These are phyloP conservation scores for Saturnia japonica DNA, from an alignment of 2,888 invertebrate species.

Conservation along the genomic window DNA sequence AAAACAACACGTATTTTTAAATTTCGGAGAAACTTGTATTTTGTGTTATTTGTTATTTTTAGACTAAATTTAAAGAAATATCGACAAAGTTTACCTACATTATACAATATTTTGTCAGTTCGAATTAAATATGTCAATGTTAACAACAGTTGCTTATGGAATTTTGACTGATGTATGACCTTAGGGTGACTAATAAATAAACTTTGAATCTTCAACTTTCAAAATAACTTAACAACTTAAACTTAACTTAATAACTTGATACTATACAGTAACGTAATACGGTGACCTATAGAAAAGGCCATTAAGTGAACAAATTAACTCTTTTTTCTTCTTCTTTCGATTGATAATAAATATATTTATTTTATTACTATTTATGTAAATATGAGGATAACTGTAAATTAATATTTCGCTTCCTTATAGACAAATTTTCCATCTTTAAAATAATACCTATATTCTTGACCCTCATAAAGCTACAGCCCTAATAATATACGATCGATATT, in stretches of 20 bases:
- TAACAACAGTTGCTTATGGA: background rate
- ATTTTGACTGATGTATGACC: slow-evolving; percentile 4
- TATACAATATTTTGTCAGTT: background rate
- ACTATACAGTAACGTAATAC: slow-evolving; percentile 13
- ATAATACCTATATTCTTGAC: background rate
- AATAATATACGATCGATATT: background rate
- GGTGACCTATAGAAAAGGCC: background rate
- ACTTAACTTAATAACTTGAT: slow-evolving; percentile 18
- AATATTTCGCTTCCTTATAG: background rate
- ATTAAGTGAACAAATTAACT: background rate
- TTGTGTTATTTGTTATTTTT: too few relatives aligned
- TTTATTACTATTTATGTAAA: background rate
- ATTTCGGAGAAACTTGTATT: too few relatives aligned
- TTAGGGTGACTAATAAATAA: slow-evolving; percentile 20
- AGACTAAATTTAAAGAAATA: background rate
- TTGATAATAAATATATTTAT: background rate
- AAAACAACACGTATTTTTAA: too few relatives aligned
- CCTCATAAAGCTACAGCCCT: background rate
- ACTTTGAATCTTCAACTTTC: slow-evolving; percentile 16
- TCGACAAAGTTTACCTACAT: background rate
- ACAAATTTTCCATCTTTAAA: background rate
- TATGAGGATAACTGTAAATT: background rate
- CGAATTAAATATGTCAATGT: background rate
- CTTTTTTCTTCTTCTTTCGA: background rate
- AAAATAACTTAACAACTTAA: slow-evolving; percentile 19